These are phyloP conservation scores for Steinernema scapterisci DNA, from an alignment of 2,888 invertebrate species.

Conservation along the genomic window DNA sequence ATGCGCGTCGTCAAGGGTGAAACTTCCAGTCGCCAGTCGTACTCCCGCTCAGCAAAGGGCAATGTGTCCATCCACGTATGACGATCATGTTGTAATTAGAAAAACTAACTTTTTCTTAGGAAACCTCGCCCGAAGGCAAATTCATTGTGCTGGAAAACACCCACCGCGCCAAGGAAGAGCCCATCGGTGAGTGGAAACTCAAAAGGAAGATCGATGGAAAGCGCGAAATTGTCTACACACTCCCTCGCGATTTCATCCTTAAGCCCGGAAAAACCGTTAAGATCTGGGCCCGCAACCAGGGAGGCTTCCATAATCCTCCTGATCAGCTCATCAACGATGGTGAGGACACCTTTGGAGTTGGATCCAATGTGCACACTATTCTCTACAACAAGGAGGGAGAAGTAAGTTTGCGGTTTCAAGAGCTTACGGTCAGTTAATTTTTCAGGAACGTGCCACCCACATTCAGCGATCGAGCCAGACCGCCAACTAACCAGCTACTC, in stretches of 20 bases:
- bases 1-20: conserved; percentile 68
- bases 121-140: conserved; percentile 70
- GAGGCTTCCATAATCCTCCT: conserved; percentile 58
- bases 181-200: conserved; percentile 68
- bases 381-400: conserved; percentile 67
- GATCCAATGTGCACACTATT: conserved; percentile 66
- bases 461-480: conserved; percentile 49
- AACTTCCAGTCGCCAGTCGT: conserved; percentile 71
- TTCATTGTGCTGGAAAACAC: conserved; percentile 70
- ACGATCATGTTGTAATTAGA: not conserved
- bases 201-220: conserved; percentile 68
- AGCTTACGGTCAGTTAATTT: not conserved
- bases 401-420: conserved; percentile 42
- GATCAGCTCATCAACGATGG: conserved; percentile 64
- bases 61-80: conserved; percentile 69
- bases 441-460: conserved; percentile 48
- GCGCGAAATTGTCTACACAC: conserved; percentile 49
- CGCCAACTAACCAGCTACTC: conserved; percentile 36
- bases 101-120: conserved; percentile 48
- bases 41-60: conserved; percentile 71
- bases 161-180: conserved; percentile 67
- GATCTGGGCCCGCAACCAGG: conserved; percentile 63
- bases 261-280: conserved; percentile 59
- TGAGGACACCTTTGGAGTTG: conserved; percentile 67
- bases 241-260: conserved; percentile 48